Base-by-base conservation (phyloP, 2,888 invertebrate genomes). In the Euplexia lucipara region DNA sequence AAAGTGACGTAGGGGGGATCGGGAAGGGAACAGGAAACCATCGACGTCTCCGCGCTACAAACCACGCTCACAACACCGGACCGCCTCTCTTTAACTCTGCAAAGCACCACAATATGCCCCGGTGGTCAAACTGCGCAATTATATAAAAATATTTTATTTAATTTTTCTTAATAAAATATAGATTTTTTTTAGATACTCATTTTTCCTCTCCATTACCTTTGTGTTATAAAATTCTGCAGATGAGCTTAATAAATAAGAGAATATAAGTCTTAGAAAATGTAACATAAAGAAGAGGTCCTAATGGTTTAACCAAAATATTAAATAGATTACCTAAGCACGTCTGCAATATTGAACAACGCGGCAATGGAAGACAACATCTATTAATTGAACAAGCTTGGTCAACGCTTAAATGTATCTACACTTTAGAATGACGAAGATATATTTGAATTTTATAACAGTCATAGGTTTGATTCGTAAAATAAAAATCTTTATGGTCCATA, bases 21-120 rank as follows among this genome's bases (percentile, higher is more conserved):
- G 61, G 62, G 48, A 34, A 49, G 67, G 68, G 60, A 41, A 62
- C 48, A 63, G 70, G 56, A 45, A 48, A 69, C 78, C 65, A 71
- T 58, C 73, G 66, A 66, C 65, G 74, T 75, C 68, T 79, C 78
- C 68, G 66, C 71, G 67, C 77, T 75, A 77, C 58, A 48, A 76
- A 72, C 79, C 61, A 86, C 88, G 85, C 86, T 82, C 88, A 92
- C 91, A 90, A 91, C 90, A 91, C 84, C 88, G 83, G 88, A 87
- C 77, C 76, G 71, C 82, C 77, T 83, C 84, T 82, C 77, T 75
- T 78, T 82, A 84, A 83, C 82, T 84, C 85, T 87, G 88, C 91
- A 86, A 92, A 94, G 94, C 95, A 94, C 94, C 94, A 93, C 91
- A 90, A 84, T 87, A 86, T 85, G 85, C 81, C 71, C 92, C 94